These are phyloP conservation scores for Macaca fascicularis DNA, from an alignment of 2,113 vertebrate species.

Conservation along the genomic window DNA sequence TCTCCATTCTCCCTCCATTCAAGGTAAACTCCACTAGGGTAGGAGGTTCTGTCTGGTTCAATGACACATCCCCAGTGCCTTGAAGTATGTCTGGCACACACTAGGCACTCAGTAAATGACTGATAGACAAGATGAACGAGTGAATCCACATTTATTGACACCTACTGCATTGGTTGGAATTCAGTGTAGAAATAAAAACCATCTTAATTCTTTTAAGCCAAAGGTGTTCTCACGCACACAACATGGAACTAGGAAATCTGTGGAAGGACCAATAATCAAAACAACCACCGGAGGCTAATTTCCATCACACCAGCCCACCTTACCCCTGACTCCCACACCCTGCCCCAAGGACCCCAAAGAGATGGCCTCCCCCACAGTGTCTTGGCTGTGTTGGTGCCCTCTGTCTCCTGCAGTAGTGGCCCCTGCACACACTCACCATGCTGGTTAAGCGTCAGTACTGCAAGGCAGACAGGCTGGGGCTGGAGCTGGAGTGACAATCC, in stretches of 20 bases:
- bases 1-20: neutral
- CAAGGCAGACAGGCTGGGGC: rapidly evolving
- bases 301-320: neutral
- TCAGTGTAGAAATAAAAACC: neutral
- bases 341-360: neutral
- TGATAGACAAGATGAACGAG: rapidly evolving
- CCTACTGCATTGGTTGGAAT: neutral
- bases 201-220: neutral
- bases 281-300: neutral
- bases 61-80: no score
- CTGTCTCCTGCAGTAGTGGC: rapidly evolving
- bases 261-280: neutral
- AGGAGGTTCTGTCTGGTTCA: neutral
- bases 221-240: neutral
- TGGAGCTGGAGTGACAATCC: no score
- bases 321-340: neutral
- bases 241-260: neutral
- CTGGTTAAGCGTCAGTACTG: rapidly evolving
- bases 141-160: neutral
- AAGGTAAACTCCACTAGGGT: neutral
- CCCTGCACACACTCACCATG: rapidly evolving
- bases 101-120: neutral
- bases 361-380: rapidly evolving
- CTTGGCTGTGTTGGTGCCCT: rapidly evolving
- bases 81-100: neutral